phyloP scores from a whole-genome alignment of 2,888 invertebrate species.

The Aleiodes testaceus region DNA sequence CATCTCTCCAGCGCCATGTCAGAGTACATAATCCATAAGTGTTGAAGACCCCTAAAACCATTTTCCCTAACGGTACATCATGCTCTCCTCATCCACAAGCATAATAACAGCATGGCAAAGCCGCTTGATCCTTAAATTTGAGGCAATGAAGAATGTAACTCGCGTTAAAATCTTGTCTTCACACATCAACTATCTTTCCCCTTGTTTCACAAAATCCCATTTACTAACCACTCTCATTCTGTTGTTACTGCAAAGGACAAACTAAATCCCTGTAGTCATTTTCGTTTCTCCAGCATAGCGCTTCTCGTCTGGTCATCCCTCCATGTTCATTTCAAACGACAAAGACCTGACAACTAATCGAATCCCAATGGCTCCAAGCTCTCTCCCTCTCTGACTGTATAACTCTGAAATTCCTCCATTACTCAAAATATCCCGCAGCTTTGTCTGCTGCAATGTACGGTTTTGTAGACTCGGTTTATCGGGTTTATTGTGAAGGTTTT shows the following conservation, averaged over 20 bases:
- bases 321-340: constrained; percentile 12
- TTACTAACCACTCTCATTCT: no score
- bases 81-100: constrained; percentile 55
- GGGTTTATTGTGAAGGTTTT: constrained; percentile 2
- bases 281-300: constrained; percentile 26
- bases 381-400: not conserved
- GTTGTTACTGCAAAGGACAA: no score
- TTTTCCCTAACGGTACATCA: constrained; percentile 19
- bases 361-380: constrained; percentile 43
- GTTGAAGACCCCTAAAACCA: constrained; percentile 41
- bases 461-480: not conserved
- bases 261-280: not conserved
- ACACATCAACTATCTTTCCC: not conserved
- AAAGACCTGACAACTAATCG: constrained; percentile 52
- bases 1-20: constrained; percentile 31
- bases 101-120: constrained; percentile 62
- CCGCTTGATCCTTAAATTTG: constrained; percentile 62
- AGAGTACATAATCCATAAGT: constrained; percentile 27
- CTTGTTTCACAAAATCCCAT: no score
- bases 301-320: not conserved
- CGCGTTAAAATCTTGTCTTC: no score
- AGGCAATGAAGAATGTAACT: constrained; percentile 8
- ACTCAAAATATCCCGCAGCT: not conserved
- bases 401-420: constrained; percentile 2
- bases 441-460: not conserved